Conservation (phyloP, 2,888 invertebrate species). For the Spodoptera littoralis region DNA sequence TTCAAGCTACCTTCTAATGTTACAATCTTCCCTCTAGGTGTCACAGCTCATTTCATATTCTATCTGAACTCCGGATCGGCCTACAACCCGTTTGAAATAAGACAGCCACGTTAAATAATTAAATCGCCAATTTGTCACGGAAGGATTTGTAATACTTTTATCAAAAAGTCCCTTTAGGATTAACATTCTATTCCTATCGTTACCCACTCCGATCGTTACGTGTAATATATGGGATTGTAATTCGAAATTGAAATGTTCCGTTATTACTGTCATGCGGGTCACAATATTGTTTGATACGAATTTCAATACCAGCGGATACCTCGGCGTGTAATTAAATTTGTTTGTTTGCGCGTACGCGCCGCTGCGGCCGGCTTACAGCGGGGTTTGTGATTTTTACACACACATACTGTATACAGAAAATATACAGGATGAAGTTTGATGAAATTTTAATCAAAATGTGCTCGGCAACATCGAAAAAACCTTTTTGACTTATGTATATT, state of each 20-base stretch:
- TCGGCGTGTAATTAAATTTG: conserved; percentile 73
- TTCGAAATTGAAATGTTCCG: conserved; percentile 51
- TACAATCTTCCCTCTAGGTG: conserved; percentile 17
- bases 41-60: conserved; percentile 60
- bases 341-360: conserved; percentile 67
- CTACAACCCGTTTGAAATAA: conserved; percentile 39
- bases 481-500: conserved; percentile 59
- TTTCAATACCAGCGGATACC: conserved; percentile 61
- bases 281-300: conserved; percentile 60
- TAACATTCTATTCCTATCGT: conserved; percentile 18
- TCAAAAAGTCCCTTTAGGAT: conserved; percentile 42
- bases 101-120: conserved; percentile 48
- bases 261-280: conserved; percentile 50
- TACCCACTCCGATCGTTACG: background rate
- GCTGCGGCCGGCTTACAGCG: conserved; percentile 60
- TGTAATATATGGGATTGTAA: conserved; percentile 32
- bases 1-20: conserved; percentile 35
- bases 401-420: conserved; percentile 65
- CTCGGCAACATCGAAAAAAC: conserved; percentile 52
- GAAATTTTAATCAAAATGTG: conserved; percentile 74
- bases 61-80: conserved; percentile 48
- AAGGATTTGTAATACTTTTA: conserved; percentile 16
- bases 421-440: conserved; percentile 69
- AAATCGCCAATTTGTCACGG: conserved; percentile 47
- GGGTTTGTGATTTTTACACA: conserved; percentile 70